Base-by-base conservation (phyloP, 1,140 invertebrate species). In the Bombus picipes region DNA sequence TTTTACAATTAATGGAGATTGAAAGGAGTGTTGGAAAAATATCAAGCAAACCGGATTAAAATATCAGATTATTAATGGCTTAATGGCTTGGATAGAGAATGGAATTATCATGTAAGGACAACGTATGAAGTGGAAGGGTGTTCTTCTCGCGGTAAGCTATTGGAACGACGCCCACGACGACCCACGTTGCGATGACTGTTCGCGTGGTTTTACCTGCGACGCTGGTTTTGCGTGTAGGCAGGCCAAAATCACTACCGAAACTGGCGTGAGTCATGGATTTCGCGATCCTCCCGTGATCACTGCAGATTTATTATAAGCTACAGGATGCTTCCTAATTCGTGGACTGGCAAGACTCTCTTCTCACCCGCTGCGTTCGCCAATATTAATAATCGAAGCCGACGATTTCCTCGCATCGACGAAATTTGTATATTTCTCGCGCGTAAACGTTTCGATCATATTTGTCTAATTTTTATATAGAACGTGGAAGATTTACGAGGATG, bases 221-320 rank as follows among this genome's bases (percentile, higher is more conserved):
- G 62, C 43, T 41, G 12, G 34, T 39, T 59, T 39, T 41, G 43
- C 73, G 85, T 89, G 77, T 89, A 87, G 84, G 85, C 71, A 77
- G 84, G 77, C 87, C 89, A 91, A 92, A 93, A 93, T 91, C 89
- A 76, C 88, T 88, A 89, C 88, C 90, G 89, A 93, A 93, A 92
- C 83, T 87, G 82, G 85, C 47, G 89, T 93, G 92, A 93, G 88
- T 93, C 92, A 93, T 41, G 28, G 47, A 85, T 62, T 65, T 81
- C 39, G 59, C 73, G 47, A 62, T 89, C 28, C 41, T 83, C 72
- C 43, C n/a, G 53, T 53, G 32, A 47, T 62, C 77, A n/a, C 62
- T 32, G 13, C 43, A 34, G 53, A 78, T 34, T 82, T 62, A 81
- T 85, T 85, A 85, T 85, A 85, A 85, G 37, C 79, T 32, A 53